Percentiles rank a stretch among this genome's conserved stretches.
These are phyloP conservation scores for Poeciliopsis turneri DNA, from an alignment of 2,797 vertebrate genomes.

Conservation along the genomic window DNA sequence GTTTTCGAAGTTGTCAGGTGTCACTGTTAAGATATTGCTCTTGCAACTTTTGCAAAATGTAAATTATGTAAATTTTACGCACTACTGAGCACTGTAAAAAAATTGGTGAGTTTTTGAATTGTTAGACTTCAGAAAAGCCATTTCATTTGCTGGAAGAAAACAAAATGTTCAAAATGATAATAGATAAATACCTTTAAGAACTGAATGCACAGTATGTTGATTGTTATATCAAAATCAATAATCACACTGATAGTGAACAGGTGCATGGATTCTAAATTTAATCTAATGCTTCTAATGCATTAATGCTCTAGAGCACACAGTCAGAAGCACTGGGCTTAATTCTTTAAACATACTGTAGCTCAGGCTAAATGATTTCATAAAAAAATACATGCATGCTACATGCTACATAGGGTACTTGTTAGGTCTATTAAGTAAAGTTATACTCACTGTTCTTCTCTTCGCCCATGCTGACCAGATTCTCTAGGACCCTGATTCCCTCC, in stretches of 20 bases:
- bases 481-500: constrained; percentile 95
- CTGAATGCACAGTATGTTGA: neutral
- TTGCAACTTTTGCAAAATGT: neutral
- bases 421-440: constrained; percentile 30
- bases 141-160: neutral
- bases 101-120: neutral
- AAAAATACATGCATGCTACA: constrained; percentile 14
- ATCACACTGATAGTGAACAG: constrained; percentile 24
- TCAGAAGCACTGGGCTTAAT: constrained; percentile 35
- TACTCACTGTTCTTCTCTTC: constrained; percentile 96
- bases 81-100: neutral
- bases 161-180: neutral
- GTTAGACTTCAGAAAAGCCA: neutral
- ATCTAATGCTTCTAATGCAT: constrained; percentile 28
- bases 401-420: constrained; percentile 14
- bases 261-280: constrained; percentile 43
- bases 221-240: constrained; percentile 21
- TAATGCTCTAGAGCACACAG: constrained; percentile 11
- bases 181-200: neutral
- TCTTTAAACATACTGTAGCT: constrained; percentile 38
- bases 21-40: too few relatives aligned
- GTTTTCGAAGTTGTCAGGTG: neutral
- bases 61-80: neutral
- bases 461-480: constrained; percentile 92
- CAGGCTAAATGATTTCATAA: constrained; percentile 22